Evolutionary conservation across 2,113 vertebrate genomes (phyloP).

Genomic region (Vidua macroura): DNA sequence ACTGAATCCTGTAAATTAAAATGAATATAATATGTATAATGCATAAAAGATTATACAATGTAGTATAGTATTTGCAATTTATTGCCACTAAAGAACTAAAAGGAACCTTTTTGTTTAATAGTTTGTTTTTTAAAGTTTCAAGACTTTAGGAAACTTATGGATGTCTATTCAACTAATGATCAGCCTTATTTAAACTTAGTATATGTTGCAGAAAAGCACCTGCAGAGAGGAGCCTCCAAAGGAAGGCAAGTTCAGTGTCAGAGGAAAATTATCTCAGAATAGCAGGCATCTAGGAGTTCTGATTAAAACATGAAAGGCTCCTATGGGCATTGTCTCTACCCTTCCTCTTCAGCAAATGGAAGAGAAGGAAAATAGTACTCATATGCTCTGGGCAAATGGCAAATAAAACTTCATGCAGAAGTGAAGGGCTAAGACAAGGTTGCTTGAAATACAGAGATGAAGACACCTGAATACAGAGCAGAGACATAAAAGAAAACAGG

Average conservation of each 20-base stretch:
- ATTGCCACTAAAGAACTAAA: background rate
- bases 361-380: background rate
- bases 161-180: background rate
- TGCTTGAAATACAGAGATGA: background rate
- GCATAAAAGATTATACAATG: background rate
- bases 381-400: background rate
- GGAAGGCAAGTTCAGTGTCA: background rate
- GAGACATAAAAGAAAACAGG: background rate
- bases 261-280: background rate
- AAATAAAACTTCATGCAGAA: background rate
- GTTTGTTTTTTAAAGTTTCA: background rate
- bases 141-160: background rate
- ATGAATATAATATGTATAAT: background rate
- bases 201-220: background rate
- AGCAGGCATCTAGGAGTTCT: background rate
- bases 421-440: background rate
- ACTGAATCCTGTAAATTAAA: background rate
- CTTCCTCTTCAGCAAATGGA: background rate
- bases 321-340: background rate
- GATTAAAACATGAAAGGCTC: background rate
- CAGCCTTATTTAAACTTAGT: background rate
- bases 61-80: background rate
- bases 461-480: background rate
- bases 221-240: background rate
- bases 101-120: background rate